phyloP scores from a whole-genome alignment of 2,797 vertebrate species.

The Triplophysa bombifrons region DNA sequence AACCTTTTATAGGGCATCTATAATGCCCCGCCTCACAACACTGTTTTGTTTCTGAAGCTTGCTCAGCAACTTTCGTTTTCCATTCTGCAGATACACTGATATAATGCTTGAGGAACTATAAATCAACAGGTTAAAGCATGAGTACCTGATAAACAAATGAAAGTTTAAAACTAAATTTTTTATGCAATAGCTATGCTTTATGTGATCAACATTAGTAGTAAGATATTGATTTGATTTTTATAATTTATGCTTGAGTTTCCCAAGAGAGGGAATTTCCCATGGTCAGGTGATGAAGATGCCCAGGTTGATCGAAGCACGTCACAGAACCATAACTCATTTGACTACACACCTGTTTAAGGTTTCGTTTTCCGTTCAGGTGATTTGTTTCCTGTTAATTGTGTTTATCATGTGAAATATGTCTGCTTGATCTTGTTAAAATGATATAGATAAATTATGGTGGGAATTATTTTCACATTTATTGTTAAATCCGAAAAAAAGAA shows the following conservation, averaged over 20 bases:
- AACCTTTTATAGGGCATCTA: too few relatives aligned
- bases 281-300: not conserved
- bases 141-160: not conserved
- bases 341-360: not conserved
- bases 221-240: too few relatives aligned
- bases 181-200: too few relatives aligned
- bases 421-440: not conserved
- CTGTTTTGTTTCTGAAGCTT: not conserved
- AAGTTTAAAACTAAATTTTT: too few relatives aligned
- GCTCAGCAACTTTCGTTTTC: conserved; percentile 38
- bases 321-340: not conserved
- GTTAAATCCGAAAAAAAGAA: too few relatives aligned
- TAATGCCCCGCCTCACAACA: too few relatives aligned
- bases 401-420: too few relatives aligned
- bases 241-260: not conserved
- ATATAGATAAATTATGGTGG: not conserved
- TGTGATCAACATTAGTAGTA: too few relatives aligned
- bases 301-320: conserved; percentile 6
- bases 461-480: too few relatives aligned
- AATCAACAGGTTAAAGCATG: too few relatives aligned
- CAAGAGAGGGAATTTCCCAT: not conserved
- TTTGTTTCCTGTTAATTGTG: not conserved
- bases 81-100: conserved; percentile 9
- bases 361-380: not conserved
- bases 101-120: not conserved